These are phyloP conservation scores for Leptoteleia sp. DNA, from an alignment of 1,140 invertebrate species.

Conservation along the genomic window DNA sequence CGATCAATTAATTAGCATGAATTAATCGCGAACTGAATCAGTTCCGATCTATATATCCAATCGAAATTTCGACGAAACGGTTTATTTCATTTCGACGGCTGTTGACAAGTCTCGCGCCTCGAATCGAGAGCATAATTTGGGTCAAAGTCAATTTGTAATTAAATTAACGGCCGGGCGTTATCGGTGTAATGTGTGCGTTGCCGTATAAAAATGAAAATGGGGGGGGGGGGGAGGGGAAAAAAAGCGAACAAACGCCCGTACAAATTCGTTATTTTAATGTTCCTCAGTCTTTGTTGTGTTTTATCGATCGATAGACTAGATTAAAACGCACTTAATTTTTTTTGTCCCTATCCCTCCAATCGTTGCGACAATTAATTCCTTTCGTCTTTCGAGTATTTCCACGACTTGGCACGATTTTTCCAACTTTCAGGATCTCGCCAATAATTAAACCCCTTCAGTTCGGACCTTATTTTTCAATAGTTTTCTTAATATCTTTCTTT, in stretches of 20 bases:
- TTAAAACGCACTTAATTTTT: conserved; percentile 38
- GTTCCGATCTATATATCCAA: no score
- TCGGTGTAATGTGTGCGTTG: conserved; percentile 3
- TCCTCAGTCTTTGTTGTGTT: conserved; percentile 41
- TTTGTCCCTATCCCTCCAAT: conserved; percentile 10
- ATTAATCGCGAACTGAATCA: background rate
- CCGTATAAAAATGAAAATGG: conserved; percentile 16
- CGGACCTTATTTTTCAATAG: background rate
- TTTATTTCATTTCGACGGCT: background rate
- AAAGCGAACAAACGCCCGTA: conserved; percentile 22
- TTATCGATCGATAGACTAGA: conserved; percentile 25
- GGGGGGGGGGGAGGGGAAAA: no score
- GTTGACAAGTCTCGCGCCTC: background rate
- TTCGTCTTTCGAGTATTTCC: no score
- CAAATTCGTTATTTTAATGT: conserved; percentile 24
- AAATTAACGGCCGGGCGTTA: conserved; percentile 14
- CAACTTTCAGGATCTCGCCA: conserved; percentile 15
- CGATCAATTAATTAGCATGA: conserved; percentile 2
- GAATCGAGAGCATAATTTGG: conserved; percentile 1
- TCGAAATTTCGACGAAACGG: background rate
- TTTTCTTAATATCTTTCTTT: no score
- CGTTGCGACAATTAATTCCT: conserved; percentile 19
- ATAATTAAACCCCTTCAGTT: conserved; percentile 14
- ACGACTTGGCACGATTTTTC: conserved; percentile 13
- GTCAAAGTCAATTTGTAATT: conserved; percentile 20